Evolutionary conservation across 2,888 invertebrate genomes (phyloP), one percentile per base, ranked within the genome.

Genomic region (Aphelenchoides bicaudatus): DNA sequence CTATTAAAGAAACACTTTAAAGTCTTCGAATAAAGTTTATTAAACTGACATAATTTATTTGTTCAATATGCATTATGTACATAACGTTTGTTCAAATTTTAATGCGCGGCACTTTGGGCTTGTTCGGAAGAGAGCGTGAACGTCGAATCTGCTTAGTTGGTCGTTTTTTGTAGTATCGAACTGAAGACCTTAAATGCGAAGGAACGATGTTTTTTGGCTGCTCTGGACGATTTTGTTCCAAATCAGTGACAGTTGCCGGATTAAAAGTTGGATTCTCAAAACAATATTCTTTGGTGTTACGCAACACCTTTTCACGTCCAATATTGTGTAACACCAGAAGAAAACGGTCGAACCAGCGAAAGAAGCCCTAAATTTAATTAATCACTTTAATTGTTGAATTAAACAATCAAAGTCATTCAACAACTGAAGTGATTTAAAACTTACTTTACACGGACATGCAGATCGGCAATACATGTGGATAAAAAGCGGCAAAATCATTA

Each of bases 1-100:
- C 73, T 16, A 59, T 75, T 27, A 72, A 69, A 47, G 59, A 67
- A 21, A 50, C 39, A 38, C 37, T 34, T 2, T n/a, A 4, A 19
- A 1, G n/a, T 19, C n/a, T 51, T n/a, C 31, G 25, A 19, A 2
- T 51, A 13, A n/a, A 38, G 34, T 48, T 48, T 48, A 37, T 48
- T 43, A 10, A 43, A 43, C n/a, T 43, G 43, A 43, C 16, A 43
- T 43, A 43, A 43, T 43, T 6, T n/a, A 21, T 21, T 25, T 43
- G 10, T 43, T 43, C 16, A 43, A 21, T 34, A 34, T 43, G 16
- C 25, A 43, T 43, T 43, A 43, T n/a, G 34, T 10, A 34, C 34
- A n/a, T 10, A n/a, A n/a, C 34, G 34, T 10, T 10, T 10, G 34
- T 34, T 43, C 43, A 43, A 25, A 43, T 10, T 43, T 43, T 43